phyloP scores from a whole-genome alignment of 2,888 invertebrate genomes.

The Philonicus albiceps region DNA sequence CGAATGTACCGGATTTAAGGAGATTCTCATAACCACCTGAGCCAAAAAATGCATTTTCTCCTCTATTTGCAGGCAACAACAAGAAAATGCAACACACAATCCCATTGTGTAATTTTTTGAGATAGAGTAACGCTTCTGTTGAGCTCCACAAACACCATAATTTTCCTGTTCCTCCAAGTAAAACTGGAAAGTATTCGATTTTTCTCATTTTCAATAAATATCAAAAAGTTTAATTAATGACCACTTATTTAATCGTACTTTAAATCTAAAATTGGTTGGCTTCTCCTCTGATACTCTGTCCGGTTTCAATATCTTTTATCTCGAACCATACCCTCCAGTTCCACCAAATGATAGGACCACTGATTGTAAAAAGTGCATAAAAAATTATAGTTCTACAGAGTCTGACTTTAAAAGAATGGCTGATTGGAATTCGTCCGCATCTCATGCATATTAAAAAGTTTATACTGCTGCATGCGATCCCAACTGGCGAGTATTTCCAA shows the following conservation, averaged over 20 bases:
- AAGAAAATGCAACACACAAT: neutral
- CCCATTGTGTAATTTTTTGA: neutral
- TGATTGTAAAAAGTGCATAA: neutral
- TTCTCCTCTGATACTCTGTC: neutral
- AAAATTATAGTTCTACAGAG: neutral
- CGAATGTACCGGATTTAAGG: neutral
- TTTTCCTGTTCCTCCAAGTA: neutral
- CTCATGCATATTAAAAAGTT: neutral
- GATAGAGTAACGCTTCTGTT: neutral
- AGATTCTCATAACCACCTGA: neutral
- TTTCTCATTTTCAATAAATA: neutral
- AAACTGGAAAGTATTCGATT: neutral
- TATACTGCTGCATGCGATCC: neutral
- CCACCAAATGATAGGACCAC: neutral
- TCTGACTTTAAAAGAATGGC: neutral
- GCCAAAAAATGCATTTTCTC: neutral
- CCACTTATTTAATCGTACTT: neutral
- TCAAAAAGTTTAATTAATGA: neutral
- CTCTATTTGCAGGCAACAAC: neutral
- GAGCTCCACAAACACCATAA: neutral
- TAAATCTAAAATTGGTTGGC: neutral
- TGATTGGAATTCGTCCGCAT: neutral
- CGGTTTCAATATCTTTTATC: neutral
- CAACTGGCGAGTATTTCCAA: neutral
- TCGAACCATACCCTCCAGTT: neutral